phyloP scores from a whole-genome alignment of 2,113 vertebrate species.

The Perca flavescens region DNA sequence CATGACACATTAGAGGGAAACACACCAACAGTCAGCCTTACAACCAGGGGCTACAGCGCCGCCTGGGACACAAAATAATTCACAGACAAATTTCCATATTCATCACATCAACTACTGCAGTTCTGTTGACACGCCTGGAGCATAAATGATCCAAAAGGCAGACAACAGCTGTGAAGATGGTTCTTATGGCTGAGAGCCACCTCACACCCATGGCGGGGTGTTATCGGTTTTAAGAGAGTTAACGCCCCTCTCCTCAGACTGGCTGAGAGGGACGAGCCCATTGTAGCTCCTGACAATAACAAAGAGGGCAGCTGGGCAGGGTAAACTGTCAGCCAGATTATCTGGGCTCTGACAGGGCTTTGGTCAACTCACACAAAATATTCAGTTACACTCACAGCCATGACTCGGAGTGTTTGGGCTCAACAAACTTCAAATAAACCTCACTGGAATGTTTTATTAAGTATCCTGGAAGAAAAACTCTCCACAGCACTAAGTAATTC shows the following conservation, averaged over 20 bases:
- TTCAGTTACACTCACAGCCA: slow-evolving; percentile 18
- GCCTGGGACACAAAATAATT: not conserved
- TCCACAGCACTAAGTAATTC: too few species aligned
- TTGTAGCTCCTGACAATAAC: slow-evolving; percentile 52
- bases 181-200: slow-evolving; percentile 1
- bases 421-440: not conserved
- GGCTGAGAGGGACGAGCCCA: slow-evolving; percentile 24
- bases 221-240: not conserved
- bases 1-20: too few species aligned
- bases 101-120: not conserved
- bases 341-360: slow-evolving; percentile 51
- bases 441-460: too few species aligned
- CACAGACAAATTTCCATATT: not conserved
- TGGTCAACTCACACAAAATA: slow-evolving; percentile 40
- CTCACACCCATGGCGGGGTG: slow-evolving; percentile 14
- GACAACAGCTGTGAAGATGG: slow-evolving; percentile 31
- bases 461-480: not conserved
- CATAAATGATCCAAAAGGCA: slow-evolving; percentile 23
- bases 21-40: not conserved
- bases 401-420: not conserved
- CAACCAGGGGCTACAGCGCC: not conserved
- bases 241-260: slow-evolving; percentile 17
- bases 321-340: slow-evolving; percentile 70
- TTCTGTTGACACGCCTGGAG: not conserved
- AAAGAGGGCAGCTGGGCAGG: slow-evolving; percentile 69